A percentile compares a stretch with the other conserved stretches of the same genome.
These are phyloP conservation scores for Alauda arvensis DNA, from an alignment of 2,797 vertebrate species.

Conservation along the genomic window DNA sequence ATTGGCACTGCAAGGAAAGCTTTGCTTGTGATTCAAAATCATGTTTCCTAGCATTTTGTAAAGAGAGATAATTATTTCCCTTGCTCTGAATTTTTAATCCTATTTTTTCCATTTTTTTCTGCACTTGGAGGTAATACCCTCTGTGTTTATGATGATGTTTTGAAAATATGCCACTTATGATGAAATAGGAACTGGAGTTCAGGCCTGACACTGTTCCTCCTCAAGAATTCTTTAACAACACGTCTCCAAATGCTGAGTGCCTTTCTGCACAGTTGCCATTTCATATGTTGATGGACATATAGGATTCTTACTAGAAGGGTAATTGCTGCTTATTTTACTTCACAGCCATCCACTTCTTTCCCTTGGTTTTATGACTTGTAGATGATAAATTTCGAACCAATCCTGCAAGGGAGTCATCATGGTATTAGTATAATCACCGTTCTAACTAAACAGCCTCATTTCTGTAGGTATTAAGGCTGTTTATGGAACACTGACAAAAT, in stretches of 20 bases:
- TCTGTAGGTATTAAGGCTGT: accelerated
- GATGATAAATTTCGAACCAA: not conserved
- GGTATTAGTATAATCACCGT: not conserved
- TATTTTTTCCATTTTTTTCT: not conserved
- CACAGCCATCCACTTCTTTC: not conserved
- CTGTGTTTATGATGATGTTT: not conserved
- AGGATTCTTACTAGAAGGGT: not conserved
- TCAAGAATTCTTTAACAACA: not conserved
- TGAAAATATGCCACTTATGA: not conserved
- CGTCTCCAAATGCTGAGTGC: not conserved
- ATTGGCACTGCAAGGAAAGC: not conserved
- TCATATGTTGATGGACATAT: not conserved
- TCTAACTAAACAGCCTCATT: not conserved
- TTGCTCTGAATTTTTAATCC: not conserved
- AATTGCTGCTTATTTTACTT: not conserved
- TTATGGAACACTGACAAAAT: not conserved
- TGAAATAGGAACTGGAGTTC: not conserved
- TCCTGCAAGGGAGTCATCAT: not conserved
- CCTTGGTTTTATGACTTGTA: not conserved
- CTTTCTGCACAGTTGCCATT: not conserved
- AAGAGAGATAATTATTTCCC: not conserved
- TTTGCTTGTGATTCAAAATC: not conserved
- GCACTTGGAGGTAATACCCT: not conserved
- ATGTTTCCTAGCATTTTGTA: not conserved
- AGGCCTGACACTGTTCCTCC: not conserved